A percentile compares a stretch with the other conserved stretches of the same genome.
These are phyloP conservation scores for Archilochus colubris DNA, from an alignment of 2,113 vertebrate genomes.

Conservation along the genomic window DNA sequence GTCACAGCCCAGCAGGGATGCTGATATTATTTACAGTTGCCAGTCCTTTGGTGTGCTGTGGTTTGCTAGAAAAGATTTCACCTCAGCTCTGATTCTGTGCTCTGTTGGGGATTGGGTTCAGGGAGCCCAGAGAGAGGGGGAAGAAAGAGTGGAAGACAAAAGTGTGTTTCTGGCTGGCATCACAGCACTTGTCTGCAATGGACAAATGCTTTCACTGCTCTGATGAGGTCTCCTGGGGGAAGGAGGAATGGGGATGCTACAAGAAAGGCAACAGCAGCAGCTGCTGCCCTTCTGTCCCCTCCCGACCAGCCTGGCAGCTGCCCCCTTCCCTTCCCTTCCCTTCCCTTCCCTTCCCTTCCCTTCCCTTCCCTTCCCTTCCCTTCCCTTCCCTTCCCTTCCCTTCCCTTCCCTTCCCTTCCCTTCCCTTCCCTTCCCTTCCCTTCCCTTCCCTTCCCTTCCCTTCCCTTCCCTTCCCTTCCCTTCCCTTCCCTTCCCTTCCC, in stretches of 20 bases:
- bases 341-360: not conserved
- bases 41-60: not conserved
- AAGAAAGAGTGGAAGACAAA: constrained; percentile 15
- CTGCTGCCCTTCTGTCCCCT: constrained; percentile 9
- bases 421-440: no score
- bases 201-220: constrained; percentile 23
- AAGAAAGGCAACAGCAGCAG: constrained; percentile 36
- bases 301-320: not conserved
- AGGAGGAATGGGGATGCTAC: not conserved
- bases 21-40: constrained; percentile 24
- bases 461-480: no score
- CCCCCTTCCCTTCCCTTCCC: not conserved
- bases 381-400: no score
- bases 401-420: no score
- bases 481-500: no score
- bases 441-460: no score
- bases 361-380: no score
- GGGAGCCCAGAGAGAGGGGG: not conserved
- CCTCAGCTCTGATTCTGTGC: not conserved
- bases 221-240: not conserved
- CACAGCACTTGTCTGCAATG: not conserved
- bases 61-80: constrained; percentile 11
- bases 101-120: not conserved
- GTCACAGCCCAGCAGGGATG: not conserved
- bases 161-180: not conserved